Base-by-base conservation (phyloP, 2,888 invertebrate species). In the Anorthoa munda region DNA sequence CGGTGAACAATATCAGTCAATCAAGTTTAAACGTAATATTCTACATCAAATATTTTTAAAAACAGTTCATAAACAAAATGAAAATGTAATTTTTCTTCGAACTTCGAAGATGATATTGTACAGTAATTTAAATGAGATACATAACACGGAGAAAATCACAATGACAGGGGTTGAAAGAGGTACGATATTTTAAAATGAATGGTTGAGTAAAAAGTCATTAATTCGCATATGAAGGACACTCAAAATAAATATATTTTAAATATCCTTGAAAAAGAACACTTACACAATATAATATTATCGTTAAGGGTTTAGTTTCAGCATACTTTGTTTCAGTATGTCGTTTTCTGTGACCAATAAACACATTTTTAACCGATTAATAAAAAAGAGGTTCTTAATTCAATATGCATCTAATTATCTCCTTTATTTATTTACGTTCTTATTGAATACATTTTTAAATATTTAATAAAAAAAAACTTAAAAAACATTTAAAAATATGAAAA, bases 121-220 rank as follows among this genome's bases (percentile, higher is more conserved):
- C 4, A 15, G 31, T 74, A 51, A 51, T 75, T 26, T 48, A 60
- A 75, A 66, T 39, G 4, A 48, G 18, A 53, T 2, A 23, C 26
- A 21, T 23, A 45, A 39, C n/a, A 53, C 51, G 23, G n/a, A 17
- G 11, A 59, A 60, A 45, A 55, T 50, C 5, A 48, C 5, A 61
- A 21, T 45, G 66, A 75, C 21, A 21, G 18, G 39, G 75, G 13
- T 50, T 61, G 48, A 39, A 23, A 66, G 55, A 21, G 26, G 23
- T 13, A 75, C 4, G 9, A n/a, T 46, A 51, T 26, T 56, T 9
- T 17, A 13, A 21, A 13, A n/a, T 18, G 12, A 39, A 75, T 48
- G 12, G 4, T 2, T 21, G 23, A 45, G 17, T 13, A 50, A 21
- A 63, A 26, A 58, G 11, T 4, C 17, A 65, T 51, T 46, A n/a